Evolutionary conservation across 30 jellyfish, hydroid and myxozoan genomes (phyloP).

Genomic region (Pseudorhiza aurosa): DNA sequence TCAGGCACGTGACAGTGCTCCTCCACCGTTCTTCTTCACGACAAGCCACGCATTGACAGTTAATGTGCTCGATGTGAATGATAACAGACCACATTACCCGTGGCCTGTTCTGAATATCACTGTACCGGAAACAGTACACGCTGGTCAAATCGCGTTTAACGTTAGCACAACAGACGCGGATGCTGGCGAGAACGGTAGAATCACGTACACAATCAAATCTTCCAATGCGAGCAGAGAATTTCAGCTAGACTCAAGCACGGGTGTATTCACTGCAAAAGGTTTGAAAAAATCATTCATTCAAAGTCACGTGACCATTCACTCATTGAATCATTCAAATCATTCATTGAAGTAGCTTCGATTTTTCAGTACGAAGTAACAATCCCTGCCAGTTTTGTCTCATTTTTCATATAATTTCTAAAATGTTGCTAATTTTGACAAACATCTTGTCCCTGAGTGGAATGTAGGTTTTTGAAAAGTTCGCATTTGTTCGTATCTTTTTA

Average conservation of each 20-base stretch:
- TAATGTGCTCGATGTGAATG: conserved; percentile 72
- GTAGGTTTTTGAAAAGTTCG: too few species aligned
- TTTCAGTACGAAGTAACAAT: too few species aligned
- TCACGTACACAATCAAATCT: conserved; percentile 43
- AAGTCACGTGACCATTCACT: not conserved
- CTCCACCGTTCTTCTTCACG: conserved; percentile 75
- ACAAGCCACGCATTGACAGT: conserved; percentile 44
- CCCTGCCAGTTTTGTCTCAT: too few species aligned
- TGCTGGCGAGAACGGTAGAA: conserved; percentile 74
- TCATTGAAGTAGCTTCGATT: too few species aligned
- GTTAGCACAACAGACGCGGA: conserved; percentile 77
- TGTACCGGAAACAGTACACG: conserved; percentile 70
- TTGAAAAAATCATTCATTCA: not conserved
- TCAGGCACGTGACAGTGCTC: conserved; percentile 85
- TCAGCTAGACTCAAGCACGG: conserved; percentile 46
- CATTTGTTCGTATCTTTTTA: too few species aligned
- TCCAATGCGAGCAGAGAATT: conserved; percentile 53
- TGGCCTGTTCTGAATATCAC: conserved; percentile 53
- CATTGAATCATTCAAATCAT: not conserved
- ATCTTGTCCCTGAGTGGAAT: too few species aligned
- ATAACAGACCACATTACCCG: conserved; percentile 67
- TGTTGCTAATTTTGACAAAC: too few species aligned
- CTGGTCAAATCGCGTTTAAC: conserved; percentile 58
- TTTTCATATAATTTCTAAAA: too few species aligned
- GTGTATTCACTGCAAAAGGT: conserved; percentile 67